A percentile compares a stretch with the other conserved stretches of the same genome.
phyloP scores from a whole-genome alignment of 2,113 vertebrate species.

The Raja brachyura region DNA sequence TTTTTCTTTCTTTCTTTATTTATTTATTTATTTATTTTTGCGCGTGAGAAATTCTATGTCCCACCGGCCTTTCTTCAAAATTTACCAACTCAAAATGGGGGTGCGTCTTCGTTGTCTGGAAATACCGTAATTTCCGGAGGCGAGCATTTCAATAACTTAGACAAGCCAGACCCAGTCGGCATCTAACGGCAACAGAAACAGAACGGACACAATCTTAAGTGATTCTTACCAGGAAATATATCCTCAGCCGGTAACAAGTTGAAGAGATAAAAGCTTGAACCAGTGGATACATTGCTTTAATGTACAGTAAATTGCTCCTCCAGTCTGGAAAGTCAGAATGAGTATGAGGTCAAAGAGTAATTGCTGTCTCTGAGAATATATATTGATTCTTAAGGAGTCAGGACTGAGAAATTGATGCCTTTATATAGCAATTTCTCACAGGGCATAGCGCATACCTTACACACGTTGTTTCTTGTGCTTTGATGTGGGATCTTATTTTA shows the following conservation, averaged over 20 bases:
- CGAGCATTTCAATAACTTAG: too few species aligned
- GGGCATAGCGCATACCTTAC: not conserved
- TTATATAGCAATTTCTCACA: not conserved
- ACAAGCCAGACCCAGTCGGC: not conserved
- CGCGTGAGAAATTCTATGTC: too few species aligned
- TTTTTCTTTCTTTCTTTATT: too few species aligned
- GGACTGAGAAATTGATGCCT: not conserved
- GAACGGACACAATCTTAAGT: not conserved
- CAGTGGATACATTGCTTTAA: not conserved
- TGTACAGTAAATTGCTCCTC: not conserved
- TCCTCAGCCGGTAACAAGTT: not conserved
- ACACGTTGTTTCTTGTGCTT: not conserved
- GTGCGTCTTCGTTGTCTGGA: too few species aligned
- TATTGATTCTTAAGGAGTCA: not conserved
- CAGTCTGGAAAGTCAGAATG: not conserved
- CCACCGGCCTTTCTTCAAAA: too few species aligned
- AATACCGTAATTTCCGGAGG: too few species aligned
- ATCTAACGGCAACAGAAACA: not conserved
- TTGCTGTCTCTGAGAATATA: not conserved
- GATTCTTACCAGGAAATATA: not conserved
- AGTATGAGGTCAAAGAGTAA: not conserved
- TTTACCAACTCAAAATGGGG: too few species aligned
- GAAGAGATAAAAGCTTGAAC: not conserved
- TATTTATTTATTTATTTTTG: too few species aligned
- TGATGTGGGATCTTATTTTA: not conserved